These are phyloP conservation scores for Melanaphis sacchari DNA, from an alignment of 1,140 invertebrate species.

Conservation along the genomic window DNA sequence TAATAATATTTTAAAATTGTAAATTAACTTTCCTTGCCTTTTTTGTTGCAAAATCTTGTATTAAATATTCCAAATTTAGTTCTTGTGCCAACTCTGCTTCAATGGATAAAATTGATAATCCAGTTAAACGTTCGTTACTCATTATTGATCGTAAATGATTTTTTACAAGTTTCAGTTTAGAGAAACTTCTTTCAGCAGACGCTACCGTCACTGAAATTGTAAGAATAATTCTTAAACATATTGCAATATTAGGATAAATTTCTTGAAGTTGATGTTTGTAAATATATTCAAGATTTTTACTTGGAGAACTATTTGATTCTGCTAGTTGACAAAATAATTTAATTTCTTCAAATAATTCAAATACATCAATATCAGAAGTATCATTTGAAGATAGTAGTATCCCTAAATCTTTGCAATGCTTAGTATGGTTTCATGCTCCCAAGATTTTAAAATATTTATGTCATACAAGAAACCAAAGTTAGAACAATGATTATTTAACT, in stretches of 20 bases:
- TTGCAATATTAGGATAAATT: slow-evolving; percentile 9
- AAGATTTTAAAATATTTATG: neutral
- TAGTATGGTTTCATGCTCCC: slow-evolving; percentile 16
- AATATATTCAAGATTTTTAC: slow-evolving; percentile 29
- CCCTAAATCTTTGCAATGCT: slow-evolving; percentile 10
- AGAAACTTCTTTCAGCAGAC: slow-evolving; percentile 36
- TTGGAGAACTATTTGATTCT: slow-evolving; percentile 5
- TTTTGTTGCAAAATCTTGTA: too few species aligned
- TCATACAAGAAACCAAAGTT: slow-evolving; percentile 23
- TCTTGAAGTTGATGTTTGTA: neutral
- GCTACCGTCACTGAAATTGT: slow-evolving; percentile 46
- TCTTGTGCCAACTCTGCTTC: too few species aligned
- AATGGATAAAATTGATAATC: too few species aligned
- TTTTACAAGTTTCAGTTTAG: slow-evolving; percentile 14
- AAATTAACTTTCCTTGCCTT: too few species aligned
- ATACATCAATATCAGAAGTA: too few species aligned
- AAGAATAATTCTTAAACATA: slow-evolving; percentile 40
- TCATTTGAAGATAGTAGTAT: too few species aligned
- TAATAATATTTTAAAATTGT: too few species aligned
- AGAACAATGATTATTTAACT: slow-evolving; percentile 15
- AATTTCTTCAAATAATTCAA: too few species aligned
- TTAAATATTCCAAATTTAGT: too few species aligned
- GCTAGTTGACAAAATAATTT: too few species aligned
- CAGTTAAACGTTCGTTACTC: too few species aligned
- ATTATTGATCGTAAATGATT: too few species aligned